Conservation (phyloP, 2,113 vertebrate species). For the Cynocephalus volans region DNA sequence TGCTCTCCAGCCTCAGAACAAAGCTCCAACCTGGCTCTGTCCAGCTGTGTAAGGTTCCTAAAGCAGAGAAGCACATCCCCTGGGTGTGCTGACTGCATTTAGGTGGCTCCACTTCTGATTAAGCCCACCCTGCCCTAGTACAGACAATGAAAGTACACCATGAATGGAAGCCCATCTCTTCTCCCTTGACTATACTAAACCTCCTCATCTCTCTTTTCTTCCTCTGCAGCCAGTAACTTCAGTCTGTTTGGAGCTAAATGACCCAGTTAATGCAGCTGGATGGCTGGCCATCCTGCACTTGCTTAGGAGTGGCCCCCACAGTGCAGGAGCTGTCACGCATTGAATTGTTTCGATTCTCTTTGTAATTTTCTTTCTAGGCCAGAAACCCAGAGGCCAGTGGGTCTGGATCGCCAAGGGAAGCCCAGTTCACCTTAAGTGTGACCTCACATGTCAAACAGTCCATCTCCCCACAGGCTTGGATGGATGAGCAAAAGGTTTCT, state of each 20-base stretch:
- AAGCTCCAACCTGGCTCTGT: not conserved
- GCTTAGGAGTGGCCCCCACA: not conserved
- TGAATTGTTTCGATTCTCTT: not conserved
- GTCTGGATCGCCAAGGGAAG: conserved; percentile 24
- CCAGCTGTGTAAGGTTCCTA: not conserved
- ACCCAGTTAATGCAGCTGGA: conserved; percentile 54
- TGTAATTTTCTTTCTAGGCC: conserved; percentile 17
- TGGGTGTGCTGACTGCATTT: not conserved
- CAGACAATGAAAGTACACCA: not conserved
- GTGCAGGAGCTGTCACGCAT: not conserved
- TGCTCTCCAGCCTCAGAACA: not conserved
- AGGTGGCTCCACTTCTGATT: not conserved
- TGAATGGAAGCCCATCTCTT: conserved; percentile 47
- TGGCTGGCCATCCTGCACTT: not conserved
- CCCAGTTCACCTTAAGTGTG: not conserved
- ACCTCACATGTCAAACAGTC: not conserved
- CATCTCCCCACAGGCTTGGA: not conserved
- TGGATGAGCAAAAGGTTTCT: conserved; percentile 52
- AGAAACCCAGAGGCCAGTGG: not conserved
- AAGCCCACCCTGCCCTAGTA: not conserved
- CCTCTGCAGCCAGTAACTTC: conserved; percentile 58
- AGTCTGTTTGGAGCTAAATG: conserved; percentile 63
- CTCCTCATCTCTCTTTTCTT: conserved; percentile 55
- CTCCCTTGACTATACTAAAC: conserved; percentile 40
- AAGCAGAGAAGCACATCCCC: not conserved